Evolutionary conservation across 2,888 invertebrate species (phyloP), one percentile per base, ranked within the genome.

Genomic region (Morpho helenor): DNA sequence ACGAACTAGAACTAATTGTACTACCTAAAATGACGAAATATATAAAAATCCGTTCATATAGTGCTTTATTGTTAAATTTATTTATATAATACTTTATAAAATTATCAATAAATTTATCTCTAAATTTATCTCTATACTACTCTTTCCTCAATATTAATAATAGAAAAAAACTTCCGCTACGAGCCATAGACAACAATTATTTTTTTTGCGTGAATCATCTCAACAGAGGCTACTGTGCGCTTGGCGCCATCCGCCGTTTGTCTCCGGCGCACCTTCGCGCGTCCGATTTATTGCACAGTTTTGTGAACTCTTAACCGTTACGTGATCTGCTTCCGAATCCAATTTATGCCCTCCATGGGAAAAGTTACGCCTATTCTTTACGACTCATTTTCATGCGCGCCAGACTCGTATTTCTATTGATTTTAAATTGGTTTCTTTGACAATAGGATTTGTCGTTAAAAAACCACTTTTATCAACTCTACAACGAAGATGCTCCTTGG

Each of bases 221-320:
- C 66, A 48, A 61, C 65, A 70, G 66, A 64, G 66, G 68, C 65
- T 60, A 31, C 67, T 69, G 70, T 71, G 65, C 76, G 67, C 68
- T 75, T 59, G 53, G 57, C 61, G 56, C 57, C 77, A 80, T 54
- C 80, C 84, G 83, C 84, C 87, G 87, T 90, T 88, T 89, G 88
- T 90, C 90, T 89, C 89, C 80, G 72, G 86, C 85, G 86, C 89
- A 89, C 90, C 88, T 89, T 83, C 77, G 82, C 85, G 86, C 85
- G 83, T 86, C 87, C 87, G 86, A 90, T 90, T 89, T 89, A 90
- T 87, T 79, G 88, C 86, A 84, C 88, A 89, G 86, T 90, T 89
- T 89, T 89, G 89, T 87, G 89, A 90, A 88, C 90, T 89, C 87
- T 86, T 87, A 88, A 87, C 87, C 87, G 86, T 89, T 89, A 90